Base-by-base conservation (phyloP, 2,113 vertebrate species). In the Oceanites oceanicus region DNA sequence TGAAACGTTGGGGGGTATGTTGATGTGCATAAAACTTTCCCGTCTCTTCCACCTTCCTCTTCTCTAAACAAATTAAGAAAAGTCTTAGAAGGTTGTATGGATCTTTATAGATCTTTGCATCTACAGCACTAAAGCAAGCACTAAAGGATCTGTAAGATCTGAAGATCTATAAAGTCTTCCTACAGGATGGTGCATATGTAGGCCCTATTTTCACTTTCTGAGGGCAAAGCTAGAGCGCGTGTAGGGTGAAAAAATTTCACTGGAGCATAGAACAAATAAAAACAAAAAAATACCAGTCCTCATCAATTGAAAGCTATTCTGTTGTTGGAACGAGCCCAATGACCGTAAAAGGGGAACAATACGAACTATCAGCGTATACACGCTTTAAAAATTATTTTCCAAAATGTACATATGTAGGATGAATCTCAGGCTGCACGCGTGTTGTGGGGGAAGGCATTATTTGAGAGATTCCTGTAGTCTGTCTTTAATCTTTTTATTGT, bases 41-140 rank as follows among this genome's bases (percentile, higher is more conserved):
- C 82, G 36, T 75, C 30, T 96, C 27, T 92, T 96, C 72, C 32
- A 61, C 67, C 79, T 95, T 72, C 53, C 44, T 92, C 22, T 34
- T 88, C 53, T 87, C 70, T 85, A 76, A 95, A 93, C 40, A 85
- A 91, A 90, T 82, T 45, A 94, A 59, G 77, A 76, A 74, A 80
- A 84, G 55, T 63, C n/a, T 40, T 93, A 10, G 34, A 88, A 95
- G 79, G 58, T 61, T 56, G 11, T 44, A 7, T 59, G 32, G 10
- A 44, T 97, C 74, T 90, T 75, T 40, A 23, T 10, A 76, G 42
- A 52, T 85, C 61, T 75, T 81, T 13, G 82, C 7, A 75, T 90
- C n/a, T 82, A 30, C 34, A 82, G 44, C 40, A 56, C 18, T 91
- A 76, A 83, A 66, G 55, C 16, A 66, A 78, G 23, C 29, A 47